phyloP scores from a whole-genome alignment of 2,797 vertebrate genomes.

The Enteromius treurensis region DNA sequence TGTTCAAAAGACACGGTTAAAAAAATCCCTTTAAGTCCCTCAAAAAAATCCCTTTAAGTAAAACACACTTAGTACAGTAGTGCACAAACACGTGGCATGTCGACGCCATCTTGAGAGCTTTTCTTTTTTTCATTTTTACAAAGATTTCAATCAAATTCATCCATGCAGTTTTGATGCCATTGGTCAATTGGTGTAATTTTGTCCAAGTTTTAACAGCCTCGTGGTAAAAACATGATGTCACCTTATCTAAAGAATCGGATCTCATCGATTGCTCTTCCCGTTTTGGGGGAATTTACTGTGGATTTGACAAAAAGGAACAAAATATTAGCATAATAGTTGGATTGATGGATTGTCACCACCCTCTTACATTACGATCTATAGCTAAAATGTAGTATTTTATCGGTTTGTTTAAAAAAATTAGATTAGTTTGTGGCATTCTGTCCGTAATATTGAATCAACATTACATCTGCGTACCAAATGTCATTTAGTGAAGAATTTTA shows the following conservation, averaged over 20 bases:
- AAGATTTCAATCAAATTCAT: not conserved
- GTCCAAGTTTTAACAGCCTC: not conserved
- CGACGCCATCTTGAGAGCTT: slow-evolving; percentile 76
- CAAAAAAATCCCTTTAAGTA: slow-evolving; percentile 3
- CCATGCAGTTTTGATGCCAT: not conserved
- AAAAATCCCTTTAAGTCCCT: not conserved
- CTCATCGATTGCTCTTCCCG: not conserved
- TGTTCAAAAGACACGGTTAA: not conserved
- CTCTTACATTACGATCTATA: not conserved
- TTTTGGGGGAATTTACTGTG: slow-evolving; percentile 2
- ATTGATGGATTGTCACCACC: not conserved
- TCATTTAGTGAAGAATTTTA: not conserved
- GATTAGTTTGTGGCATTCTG: not conserved
- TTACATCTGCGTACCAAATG: not conserved
- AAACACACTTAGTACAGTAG: slow-evolving; percentile 32
- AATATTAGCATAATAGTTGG: not conserved
- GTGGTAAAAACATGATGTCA: not conserved
- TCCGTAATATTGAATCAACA: not conserved
- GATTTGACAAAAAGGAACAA: not conserved
- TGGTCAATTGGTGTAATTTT: not conserved
- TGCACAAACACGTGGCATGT: slow-evolving; percentile 75
- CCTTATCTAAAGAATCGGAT: not conserved
- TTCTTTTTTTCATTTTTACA: slow-evolving; percentile 50
- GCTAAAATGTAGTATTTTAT: not conserved
- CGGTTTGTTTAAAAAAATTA: not conserved